Conservation (phyloP, 2,113 vertebrate species). For the Syngnathus typhle region DNA sequence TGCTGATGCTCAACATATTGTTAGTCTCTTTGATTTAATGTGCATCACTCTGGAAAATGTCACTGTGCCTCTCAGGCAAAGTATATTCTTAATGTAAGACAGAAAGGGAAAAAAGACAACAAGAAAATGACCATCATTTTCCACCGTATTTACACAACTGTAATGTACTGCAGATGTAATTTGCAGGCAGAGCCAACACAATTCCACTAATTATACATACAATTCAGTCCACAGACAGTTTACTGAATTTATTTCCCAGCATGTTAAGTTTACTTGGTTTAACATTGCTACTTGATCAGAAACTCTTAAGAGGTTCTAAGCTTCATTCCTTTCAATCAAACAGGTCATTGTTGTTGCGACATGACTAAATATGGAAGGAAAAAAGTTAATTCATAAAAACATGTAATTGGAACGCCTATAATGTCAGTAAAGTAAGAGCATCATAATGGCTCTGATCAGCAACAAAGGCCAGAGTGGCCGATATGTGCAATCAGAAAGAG, state of each 20-base stretch:
- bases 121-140: slow-evolving; percentile 52
- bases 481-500: slow-evolving; percentile 32
- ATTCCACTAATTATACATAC: not conserved
- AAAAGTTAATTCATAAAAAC: not conserved
- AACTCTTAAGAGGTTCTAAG: not conserved
- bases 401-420: slow-evolving; percentile 17
- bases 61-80: slow-evolving; percentile 49
- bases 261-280: slow-evolving; percentile 8
- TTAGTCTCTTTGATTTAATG: slow-evolving; percentile 67
- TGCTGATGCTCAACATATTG: slow-evolving; percentile 61
- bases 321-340: slow-evolving; percentile 20
- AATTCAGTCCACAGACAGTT: not conserved
- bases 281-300: slow-evolving; percentile 3
- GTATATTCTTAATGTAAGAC: slow-evolving; percentile 61
- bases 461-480: slow-evolving; percentile 17
- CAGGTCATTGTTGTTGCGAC: slow-evolving; percentile 8
- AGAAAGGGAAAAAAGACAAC: slow-evolving; percentile 39
- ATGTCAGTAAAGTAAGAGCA: slow-evolving; percentile 28
- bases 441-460: slow-evolving; percentile 40
- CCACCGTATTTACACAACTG: slow-evolving; percentile 39
- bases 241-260: slow-evolving; percentile 11
- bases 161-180: slow-evolving; percentile 17
- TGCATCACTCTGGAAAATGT: slow-evolving; percentile 65
- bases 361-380: slow-evolving; percentile 7
- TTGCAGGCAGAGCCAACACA: not conserved